Conservation (phyloP, 2,113 vertebrate genomes). For the Nanorana parkeri region DNA sequence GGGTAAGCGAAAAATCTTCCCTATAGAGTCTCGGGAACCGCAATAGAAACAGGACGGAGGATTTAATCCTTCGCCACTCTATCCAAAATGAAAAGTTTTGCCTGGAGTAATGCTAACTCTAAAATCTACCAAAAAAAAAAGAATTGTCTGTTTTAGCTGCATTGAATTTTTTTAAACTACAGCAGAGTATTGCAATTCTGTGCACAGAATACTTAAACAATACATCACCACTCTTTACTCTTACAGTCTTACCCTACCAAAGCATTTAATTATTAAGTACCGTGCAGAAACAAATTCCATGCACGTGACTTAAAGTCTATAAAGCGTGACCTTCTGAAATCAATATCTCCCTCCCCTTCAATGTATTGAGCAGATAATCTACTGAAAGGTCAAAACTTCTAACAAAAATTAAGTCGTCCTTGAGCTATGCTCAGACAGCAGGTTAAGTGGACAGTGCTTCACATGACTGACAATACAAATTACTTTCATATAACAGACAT, state of each 20-base stretch:
- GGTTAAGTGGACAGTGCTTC: constrained; percentile 42
- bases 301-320: constrained; percentile 28
- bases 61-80: too few species aligned
- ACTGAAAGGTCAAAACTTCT: constrained; percentile 51
- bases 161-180: not conserved
- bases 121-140: too few species aligned
- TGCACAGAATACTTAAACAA: not conserved
- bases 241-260: not conserved
- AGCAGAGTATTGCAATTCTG: constrained; percentile 5
- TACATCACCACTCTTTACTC: not conserved
- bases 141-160: too few species aligned
- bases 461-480: constrained; percentile 4
- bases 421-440: constrained; percentile 36
- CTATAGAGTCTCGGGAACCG: too few species aligned
- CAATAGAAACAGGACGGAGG: too few species aligned
- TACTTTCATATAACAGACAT: constrained; percentile 20
- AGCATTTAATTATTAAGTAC: constrained; percentile 42
- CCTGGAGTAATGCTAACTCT: too few species aligned
- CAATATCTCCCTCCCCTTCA: constrained; percentile 50
- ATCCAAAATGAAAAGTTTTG: too few species aligned
- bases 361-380: constrained; percentile 54
- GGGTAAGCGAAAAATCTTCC: too few species aligned
- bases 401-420: constrained; percentile 41
- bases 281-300: constrained; percentile 30
- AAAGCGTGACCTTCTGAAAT: constrained; percentile 49